Conservation (phyloP, 1,140 invertebrate species). For the Ceratosolen solmsi region DNA sequence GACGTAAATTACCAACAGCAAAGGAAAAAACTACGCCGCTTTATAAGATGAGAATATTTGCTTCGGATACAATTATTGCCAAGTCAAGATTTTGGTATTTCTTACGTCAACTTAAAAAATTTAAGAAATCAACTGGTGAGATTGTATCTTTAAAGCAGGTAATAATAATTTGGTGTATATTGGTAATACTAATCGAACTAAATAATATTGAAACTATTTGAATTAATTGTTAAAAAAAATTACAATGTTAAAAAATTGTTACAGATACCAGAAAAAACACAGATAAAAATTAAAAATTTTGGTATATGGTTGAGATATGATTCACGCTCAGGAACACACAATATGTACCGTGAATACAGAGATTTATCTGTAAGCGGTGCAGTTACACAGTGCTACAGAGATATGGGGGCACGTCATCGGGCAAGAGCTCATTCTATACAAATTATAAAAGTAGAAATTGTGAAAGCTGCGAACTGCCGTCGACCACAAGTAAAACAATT, state of each 20-base stretch:
- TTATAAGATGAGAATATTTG: slow-evolving; percentile 99
- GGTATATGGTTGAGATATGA: slow-evolving; percentile 99
- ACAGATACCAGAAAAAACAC: slow-evolving; percentile 91
- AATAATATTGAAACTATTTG: too few species aligned
- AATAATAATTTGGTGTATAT: too few species aligned
- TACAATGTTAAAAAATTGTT: neutral
- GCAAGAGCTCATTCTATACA: slow-evolving; percentile 97
- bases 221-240: too few species aligned
- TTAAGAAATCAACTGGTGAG: slow-evolving; percentile 99
- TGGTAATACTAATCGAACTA: too few species aligned
- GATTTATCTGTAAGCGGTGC: slow-evolving; percentile 95
- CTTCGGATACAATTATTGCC: slow-evolving; percentile 96
- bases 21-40: slow-evolving; percentile 93
- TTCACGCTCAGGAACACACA: slow-evolving; percentile 98
- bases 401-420: slow-evolving; percentile 99
- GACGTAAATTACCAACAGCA: slow-evolving; percentile 95
- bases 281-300: slow-evolving; percentile 97
- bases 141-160: slow-evolving; percentile 94
- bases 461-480: slow-evolving; percentile 89
- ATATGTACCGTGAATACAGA: slow-evolving; percentile 99
- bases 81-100: slow-evolving; percentile 99
- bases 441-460: slow-evolving; percentile 96
- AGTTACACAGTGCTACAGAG: slow-evolving; percentile 98
- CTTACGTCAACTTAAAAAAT: slow-evolving; percentile 95
- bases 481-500: slow-evolving; percentile 97